Conservation (phyloP, 2,797 vertebrate species). For the Leptatherina wallacei region DNA sequence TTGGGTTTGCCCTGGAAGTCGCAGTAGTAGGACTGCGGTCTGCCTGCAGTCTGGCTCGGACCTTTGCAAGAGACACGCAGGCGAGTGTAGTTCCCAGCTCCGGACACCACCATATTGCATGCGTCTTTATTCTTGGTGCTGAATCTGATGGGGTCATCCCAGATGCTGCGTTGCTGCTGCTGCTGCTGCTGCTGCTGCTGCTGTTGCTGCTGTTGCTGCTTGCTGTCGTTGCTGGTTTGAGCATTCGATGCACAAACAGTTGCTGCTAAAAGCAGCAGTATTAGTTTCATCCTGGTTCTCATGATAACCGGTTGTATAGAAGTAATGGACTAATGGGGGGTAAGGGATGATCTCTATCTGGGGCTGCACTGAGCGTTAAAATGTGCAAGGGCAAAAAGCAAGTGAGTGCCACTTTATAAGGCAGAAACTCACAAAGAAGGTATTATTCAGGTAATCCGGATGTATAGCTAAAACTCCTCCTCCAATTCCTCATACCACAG, state of each 20-base stretch:
- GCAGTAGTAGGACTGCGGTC: slow-evolving; percentile 80
- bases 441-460: slow-evolving; percentile 74
- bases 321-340: slow-evolving; percentile 42
- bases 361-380: slow-evolving; percentile 31
- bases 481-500: background rate
- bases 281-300: slow-evolving; percentile 67
- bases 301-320: slow-evolving; percentile 59
- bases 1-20: slow-evolving; percentile 83
- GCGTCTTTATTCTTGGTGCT: slow-evolving; percentile 85
- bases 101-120: slow-evolving; percentile 82
- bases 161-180: slow-evolving; percentile 60
- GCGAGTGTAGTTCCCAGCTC: slow-evolving; percentile 75
- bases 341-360: background rate
- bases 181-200: slow-evolving; percentile 50
- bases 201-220: slow-evolving; percentile 28
- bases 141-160: slow-evolving; percentile 86
- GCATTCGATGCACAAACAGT: slow-evolving; percentile 67
- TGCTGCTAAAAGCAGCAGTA: slow-evolving; percentile 71
- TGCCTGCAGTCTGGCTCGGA: slow-evolving; percentile 74
- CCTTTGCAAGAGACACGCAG: slow-evolving; percentile 86
- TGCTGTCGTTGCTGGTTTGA: slow-evolving; percentile 75
- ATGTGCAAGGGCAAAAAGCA: slow-evolving; percentile 46
- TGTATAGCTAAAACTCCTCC: slow-evolving; percentile 46
- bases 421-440: slow-evolving; percentile 77
- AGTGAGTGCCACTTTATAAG: slow-evolving; percentile 74